These are phyloP conservation scores for Brachypalpus laphriformis DNA, from an alignment of 2,888 invertebrate genomes.

Conservation along the genomic window DNA sequence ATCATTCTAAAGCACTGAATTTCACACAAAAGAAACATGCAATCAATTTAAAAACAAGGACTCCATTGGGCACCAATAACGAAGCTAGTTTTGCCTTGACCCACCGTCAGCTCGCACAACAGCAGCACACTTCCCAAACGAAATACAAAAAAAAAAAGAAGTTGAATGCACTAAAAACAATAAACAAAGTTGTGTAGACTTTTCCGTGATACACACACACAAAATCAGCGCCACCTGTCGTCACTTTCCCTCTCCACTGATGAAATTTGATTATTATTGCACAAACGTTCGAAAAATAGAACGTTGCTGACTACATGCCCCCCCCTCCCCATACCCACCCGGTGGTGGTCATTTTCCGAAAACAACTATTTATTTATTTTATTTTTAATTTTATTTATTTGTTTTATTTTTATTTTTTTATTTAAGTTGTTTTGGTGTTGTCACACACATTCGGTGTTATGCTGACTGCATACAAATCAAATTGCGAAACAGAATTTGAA, in stretches of 20 bases:
- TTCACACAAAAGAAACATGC: background rate
- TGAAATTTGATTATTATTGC: constrained; percentile 45
- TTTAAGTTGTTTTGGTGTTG: constrained; percentile 28
- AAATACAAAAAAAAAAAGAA: constrained; percentile 27
- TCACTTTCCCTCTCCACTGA: constrained; percentile 18
- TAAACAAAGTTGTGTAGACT: constrained; percentile 35
- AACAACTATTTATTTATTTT: constrained; percentile 7
- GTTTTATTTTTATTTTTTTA: constrained; percentile 14
- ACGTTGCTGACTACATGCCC: background rate
- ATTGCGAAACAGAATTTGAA: constrained; percentile 49
- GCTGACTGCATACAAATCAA: constrained; percentile 54
- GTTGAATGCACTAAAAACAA: constrained; percentile 55
- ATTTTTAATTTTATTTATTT: constrained; percentile 1
- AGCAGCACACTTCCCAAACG: constrained; percentile 28
- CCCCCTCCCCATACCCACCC: no score
- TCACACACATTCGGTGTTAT: constrained; percentile 11
- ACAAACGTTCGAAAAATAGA: constrained; percentile 56
- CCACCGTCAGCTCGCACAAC: constrained; percentile 25
- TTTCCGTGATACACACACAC: constrained; percentile 31
- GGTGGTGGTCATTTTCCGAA: constrained; percentile 5
- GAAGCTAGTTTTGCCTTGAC: constrained; percentile 46
- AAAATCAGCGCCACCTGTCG: constrained; percentile 56
- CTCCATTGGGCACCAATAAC: constrained; percentile 26
- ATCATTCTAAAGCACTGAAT: background rate
- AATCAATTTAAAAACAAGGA: constrained; percentile 27